Evolutionary conservation across 2,797 vertebrate species (phyloP).

Genomic region (Siniperca undulata): DNA sequence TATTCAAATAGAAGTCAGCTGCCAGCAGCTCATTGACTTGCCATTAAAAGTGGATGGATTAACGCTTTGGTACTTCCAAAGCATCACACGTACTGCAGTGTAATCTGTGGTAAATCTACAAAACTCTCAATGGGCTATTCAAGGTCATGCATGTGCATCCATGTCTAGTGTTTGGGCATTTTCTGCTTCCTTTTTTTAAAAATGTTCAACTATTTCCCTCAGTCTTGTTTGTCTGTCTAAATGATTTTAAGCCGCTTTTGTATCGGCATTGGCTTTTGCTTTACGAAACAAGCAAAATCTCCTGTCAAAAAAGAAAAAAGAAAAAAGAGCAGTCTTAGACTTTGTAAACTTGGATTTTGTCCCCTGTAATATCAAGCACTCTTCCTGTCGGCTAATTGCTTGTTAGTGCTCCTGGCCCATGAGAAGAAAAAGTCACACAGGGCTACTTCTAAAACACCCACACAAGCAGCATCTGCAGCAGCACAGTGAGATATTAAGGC

Average conservation of each 20-base stretch:
- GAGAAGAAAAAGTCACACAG: slow-evolving; percentile 60
- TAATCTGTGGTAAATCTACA: slow-evolving; percentile 34
- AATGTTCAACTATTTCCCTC: slow-evolving; percentile 18
- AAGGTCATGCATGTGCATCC: background rate
- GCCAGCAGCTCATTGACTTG: slow-evolving; percentile 41
- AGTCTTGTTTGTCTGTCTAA: slow-evolving; percentile 55
- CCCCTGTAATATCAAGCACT: slow-evolving; percentile 49
- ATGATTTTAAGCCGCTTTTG: slow-evolving; percentile 54
- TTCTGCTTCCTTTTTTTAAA: slow-evolving; percentile 15
- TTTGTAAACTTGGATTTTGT: slow-evolving; percentile 45
- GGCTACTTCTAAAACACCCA: slow-evolving; percentile 68
- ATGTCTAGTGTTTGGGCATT: background rate
- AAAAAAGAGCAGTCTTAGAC: slow-evolving; percentile 18
- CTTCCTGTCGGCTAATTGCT: slow-evolving; percentile 73
- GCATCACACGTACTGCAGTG: background rate
- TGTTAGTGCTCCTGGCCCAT: slow-evolving; percentile 70
- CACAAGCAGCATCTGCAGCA: slow-evolving; percentile 59
- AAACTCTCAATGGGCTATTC: background rate
- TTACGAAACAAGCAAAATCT: slow-evolving; percentile 34
- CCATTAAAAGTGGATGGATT: slow-evolving; percentile 49
- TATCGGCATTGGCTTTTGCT: slow-evolving; percentile 38
- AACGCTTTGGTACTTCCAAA: slow-evolving; percentile 18
- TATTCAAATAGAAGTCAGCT: slow-evolving; percentile 55
- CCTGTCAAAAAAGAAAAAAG: slow-evolving; percentile 32
- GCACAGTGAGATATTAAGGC: slow-evolving; percentile 43